Evolutionary conservation across 2,113 vertebrate genomes (phyloP).

Genomic region (Podarcis raffonei): DNA sequence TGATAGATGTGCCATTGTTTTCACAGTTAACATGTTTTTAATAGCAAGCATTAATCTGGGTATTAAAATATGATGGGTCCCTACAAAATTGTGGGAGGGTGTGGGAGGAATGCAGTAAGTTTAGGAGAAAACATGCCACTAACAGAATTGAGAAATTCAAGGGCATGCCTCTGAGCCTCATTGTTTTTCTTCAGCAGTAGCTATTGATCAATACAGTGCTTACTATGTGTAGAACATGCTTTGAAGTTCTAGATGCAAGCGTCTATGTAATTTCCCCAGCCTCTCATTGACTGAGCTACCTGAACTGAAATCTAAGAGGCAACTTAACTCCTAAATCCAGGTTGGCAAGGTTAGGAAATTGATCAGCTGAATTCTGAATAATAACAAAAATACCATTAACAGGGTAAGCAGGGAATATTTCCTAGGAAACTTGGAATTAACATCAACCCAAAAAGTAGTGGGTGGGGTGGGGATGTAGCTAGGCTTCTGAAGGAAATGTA

Average conservation of each 20-base stretch:
- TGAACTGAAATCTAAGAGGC: slow-evolving; percentile 35
- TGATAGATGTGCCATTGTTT: neutral
- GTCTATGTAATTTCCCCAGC: slow-evolving; percentile 52
- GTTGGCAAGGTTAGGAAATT: slow-evolving; percentile 47
- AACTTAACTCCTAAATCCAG: slow-evolving; percentile 47
- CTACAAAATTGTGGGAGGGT: neutral
- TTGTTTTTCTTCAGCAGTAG: slow-evolving; percentile 26
- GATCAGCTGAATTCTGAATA: slow-evolving; percentile 64
- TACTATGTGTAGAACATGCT: slow-evolving; percentile 30
- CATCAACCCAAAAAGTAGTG: neutral
- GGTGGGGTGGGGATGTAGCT: neutral
- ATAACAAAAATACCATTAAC: slow-evolving; percentile 35
- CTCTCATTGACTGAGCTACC: slow-evolving; percentile 28
- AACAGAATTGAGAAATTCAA: slow-evolving; percentile 38
- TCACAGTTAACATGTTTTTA: slow-evolving; percentile 6
- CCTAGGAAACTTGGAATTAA: slow-evolving; percentile 32
- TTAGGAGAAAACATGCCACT: neutral
- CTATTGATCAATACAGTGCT: slow-evolving; percentile 50
- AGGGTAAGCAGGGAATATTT: slow-evolving; percentile 35
- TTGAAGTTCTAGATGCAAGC: slow-evolving; percentile 29
- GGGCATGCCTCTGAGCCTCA: slow-evolving; percentile 16
- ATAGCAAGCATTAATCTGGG: neutral
- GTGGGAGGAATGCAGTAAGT: neutral
- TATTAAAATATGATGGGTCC: neutral
- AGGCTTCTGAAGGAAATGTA: slow-evolving; percentile 11